A percentile compares a stretch with the other conserved stretches of the same genome.
These are phyloP conservation scores for Periophthalmus modestus DNA, from an alignment of 2,113 vertebrate genomes.

Conservation along the genomic window DNA sequence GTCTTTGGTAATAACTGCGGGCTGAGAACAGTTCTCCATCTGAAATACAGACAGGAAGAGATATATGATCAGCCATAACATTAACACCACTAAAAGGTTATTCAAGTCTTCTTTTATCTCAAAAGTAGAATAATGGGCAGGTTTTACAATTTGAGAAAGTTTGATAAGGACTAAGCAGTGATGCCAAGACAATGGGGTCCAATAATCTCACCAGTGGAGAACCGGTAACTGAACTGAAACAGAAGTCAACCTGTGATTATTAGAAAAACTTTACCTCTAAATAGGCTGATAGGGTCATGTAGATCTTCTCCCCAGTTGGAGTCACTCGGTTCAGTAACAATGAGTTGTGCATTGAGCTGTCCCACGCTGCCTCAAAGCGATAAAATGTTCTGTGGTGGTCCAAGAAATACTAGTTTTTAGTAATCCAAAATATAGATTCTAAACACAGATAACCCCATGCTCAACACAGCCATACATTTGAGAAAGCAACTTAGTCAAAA, in stretches of 20 bases:
- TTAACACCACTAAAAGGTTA: background rate
- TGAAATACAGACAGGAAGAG: constrained; percentile 56
- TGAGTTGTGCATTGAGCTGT: constrained; percentile 99
- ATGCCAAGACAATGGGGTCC: background rate
- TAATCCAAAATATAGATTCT: background rate
- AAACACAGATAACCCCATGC: constrained; percentile 20
- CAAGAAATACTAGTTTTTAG: constrained; percentile 19
- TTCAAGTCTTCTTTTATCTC: background rate
- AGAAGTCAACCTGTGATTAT: background rate
- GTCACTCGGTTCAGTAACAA: constrained; percentile 95
- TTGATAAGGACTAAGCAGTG: background rate
- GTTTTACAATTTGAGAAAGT: background rate
- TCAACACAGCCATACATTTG: background rate
- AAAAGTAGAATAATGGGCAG: background rate
- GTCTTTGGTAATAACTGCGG: constrained; percentile 94
- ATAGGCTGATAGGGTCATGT: constrained; percentile 96
- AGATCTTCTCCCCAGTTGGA: constrained; percentile 95
- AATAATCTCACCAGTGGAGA: background rate
- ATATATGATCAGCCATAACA: background rate
- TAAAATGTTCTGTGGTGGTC: constrained; percentile 87
- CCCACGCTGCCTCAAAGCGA: constrained; percentile 95
- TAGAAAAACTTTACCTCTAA: constrained; percentile 81
- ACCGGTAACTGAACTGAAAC: no score
- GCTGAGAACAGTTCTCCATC: constrained; percentile 97
- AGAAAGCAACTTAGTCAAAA: background rate